Percentiles rank a stretch among this genome's conserved stretches.
Evolutionary conservation across 2,113 vertebrate species (phyloP).

Genomic region (Osmerus mordax): DNA sequence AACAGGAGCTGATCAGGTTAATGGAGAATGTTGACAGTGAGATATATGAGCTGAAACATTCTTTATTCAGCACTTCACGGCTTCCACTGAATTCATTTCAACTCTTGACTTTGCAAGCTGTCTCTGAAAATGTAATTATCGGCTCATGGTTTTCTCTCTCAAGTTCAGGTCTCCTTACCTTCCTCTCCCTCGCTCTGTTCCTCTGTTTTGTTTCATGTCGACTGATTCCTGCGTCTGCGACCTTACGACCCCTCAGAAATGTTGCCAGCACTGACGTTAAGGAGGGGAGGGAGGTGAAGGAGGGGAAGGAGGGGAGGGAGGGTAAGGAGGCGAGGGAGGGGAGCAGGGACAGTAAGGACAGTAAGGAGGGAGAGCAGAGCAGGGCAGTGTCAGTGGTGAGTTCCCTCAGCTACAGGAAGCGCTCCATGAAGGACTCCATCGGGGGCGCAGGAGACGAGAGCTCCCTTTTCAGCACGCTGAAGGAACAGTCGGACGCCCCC

Average conservation of each 20-base stretch:
- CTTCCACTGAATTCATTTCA: constrained; percentile 3
- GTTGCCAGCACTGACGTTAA: constrained; percentile 64
- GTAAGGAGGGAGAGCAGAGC: constrained; percentile 73
- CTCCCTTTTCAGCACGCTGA: constrained; percentile 83
- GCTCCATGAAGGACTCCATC: constrained; percentile 89
- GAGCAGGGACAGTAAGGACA: constrained; percentile 62
- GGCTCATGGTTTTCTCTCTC: constrained; percentile 11
- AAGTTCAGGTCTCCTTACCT: constrained; percentile 8
- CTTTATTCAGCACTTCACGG: not conserved
- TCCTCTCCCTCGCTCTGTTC: constrained; percentile 8
- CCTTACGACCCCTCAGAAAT: constrained; percentile 62
- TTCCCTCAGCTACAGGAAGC: constrained; percentile 94
- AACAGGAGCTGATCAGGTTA: not conserved
- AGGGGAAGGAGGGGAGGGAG: constrained; percentile 66
- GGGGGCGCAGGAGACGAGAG: constrained; percentile 84
- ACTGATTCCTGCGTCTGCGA: constrained; percentile 25
- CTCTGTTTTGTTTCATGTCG: constrained; percentile 23
- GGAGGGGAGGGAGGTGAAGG: constrained; percentile 67
- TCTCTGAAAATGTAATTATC: constrained; percentile 22
- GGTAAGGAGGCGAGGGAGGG: constrained; percentile 47
- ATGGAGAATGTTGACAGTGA: not conserved
- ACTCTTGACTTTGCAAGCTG: not conserved
- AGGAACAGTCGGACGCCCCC: constrained; percentile 76
- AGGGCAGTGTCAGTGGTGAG: constrained; percentile 85
- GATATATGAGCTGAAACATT: constrained; percentile 9